Evolutionary conservation across 2,888 invertebrate species (phyloP), one percentile per base, ranked within the genome.

Genomic region (Polydrusus pterygomalis): DNA sequence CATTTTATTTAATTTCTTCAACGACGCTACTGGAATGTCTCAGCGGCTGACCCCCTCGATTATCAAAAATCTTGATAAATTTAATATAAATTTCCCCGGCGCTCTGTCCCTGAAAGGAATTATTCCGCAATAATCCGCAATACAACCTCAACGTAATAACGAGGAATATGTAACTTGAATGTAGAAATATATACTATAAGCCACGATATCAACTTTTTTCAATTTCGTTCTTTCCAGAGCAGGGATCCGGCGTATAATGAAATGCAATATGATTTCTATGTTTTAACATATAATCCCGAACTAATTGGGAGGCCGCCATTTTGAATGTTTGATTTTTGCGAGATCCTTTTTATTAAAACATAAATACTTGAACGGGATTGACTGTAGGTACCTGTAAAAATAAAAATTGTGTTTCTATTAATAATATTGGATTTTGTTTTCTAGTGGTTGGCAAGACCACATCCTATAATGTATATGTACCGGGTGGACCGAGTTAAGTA

Each of bases 241-340:
- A 58, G 70, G 68, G 68, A 75, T 60, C 58, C 58, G 30, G 38
- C 15, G 60, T 43, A 43, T 73, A 77, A 77, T 74, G 71, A 77
- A 77, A 77, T 77, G 74, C 74, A 74, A 77, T 74, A 74, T 77
- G 74, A 77, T 77, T 77, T 77, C 74, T 68, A 77, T 74, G 71
- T 77, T 74, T 71, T 70, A 77, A 77, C 68, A 75, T 71, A 63
- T 77, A 77, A 77, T 77, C 77, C 77, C 25, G 47, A 74, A 70
- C 71, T 77, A 77, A 77, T 77, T 77, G 77, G 72, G 45, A 17
- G 56, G 15, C 63, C 47, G 63, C 69, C 74, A 69, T 68, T 68
- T 74, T 74, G 51, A 68, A 69, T 69, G 54, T 69, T 63, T 63
- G 64, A 51, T 45, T 69, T 43, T 58, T 54, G 40, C 58, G 18